Base-by-base conservation (phyloP, 1,140 invertebrate genomes). In the Lasioglossum albipes region DNA sequence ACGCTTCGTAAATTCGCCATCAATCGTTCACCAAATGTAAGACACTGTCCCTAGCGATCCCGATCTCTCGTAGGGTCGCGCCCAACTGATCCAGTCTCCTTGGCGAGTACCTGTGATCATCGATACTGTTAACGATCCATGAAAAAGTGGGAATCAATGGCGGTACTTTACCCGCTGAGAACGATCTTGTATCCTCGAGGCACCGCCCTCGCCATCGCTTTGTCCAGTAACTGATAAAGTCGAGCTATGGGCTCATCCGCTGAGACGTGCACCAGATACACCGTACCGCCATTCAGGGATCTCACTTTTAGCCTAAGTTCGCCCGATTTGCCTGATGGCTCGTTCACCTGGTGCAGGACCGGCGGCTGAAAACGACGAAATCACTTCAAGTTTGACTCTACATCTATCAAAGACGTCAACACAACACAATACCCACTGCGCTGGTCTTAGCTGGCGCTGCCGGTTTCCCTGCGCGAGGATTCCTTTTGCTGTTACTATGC, bases 301-400 rank as follows among this genome's bases (percentile, higher is more conserved):
- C 92, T 87, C 36, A 93, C 84, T 87, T 93, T 93, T 13, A 93
- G 62, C 66, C 91, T 88, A n/a, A 93, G 82, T 36, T 92, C 92
- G 1, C 85, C 89, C 0, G 70, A 1, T 69, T 75, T 83, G 67
- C 88, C 86, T 6, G 87, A 86, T 12, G 92, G 79, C 57, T 91
- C 86, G 73, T 92, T 93, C 36, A 92, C 82, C 59, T 91, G 90
- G 68, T 88, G 81, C 31, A 91, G 65, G 54, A 91, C 68, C 2
- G 92, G 91, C 7, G 82, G 62, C 92, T 92, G 36, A n/a, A 22
- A 42, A 20, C 2, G 27, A 6, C n/a, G 20, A 2, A 18, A 61
- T 18, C 22, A 45, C 31, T 10, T 41, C 27, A 13, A 27, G 31
- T 12, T 49, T 13, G 45, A 10, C 9, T 12, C 2, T 6, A 12